Base-by-base conservation (phyloP, 2,797 vertebrate species). In the Poeciliopsis turneri region DNA sequence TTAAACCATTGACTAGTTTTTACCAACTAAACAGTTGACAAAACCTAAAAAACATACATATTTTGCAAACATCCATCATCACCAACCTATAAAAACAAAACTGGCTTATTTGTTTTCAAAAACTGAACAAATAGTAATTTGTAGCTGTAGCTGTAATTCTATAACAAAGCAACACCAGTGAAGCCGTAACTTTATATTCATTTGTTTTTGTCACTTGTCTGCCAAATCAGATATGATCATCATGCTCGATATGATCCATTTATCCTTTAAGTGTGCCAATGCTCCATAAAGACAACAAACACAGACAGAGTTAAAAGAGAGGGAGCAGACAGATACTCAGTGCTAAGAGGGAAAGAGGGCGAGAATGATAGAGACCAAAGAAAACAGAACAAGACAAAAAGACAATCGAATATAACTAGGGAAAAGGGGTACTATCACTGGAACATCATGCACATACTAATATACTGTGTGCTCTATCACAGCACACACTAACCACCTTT, bases 281-380 rank as follows among this genome's bases (percentile, higher is more conserved):
- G 13, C 86, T 77, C 84, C 91, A 87, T 92, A 77, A 93, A 93
- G 79, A 92, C 88, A 92, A 93, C 92, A 94, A 90, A 92, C 85
- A 84, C 39, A n/a, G 72, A n/a, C 25, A 61, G 66, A 16, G 64
- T 28, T 66, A 33, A 25, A 45, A 61, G 45, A 74, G 47, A 41
- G 61, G 9, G 6, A n/a, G 39, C 39, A 47, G 76, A 77, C 8
- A 36, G 72, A 74, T 16, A 51, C 25, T 72, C 28, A 33, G 36
- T 76, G 64, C 85, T 57, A 64, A 78, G 6, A 72, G 23, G 33
- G 43, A n/a, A 53, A 51, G 8, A 11, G 25, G 13, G 36, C 1
- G 18, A 66, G 5, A 10, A 13, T 13, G 2, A 41, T 59, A n/a
- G 7, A 53, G 23, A 79, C 5, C 4, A n/a, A 16, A 15, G 55